Evolutionary conservation across 2,113 vertebrate genomes (phyloP), one percentile per base, ranked within the genome.

Genomic region (Engraulis encrasicolus): DNA sequence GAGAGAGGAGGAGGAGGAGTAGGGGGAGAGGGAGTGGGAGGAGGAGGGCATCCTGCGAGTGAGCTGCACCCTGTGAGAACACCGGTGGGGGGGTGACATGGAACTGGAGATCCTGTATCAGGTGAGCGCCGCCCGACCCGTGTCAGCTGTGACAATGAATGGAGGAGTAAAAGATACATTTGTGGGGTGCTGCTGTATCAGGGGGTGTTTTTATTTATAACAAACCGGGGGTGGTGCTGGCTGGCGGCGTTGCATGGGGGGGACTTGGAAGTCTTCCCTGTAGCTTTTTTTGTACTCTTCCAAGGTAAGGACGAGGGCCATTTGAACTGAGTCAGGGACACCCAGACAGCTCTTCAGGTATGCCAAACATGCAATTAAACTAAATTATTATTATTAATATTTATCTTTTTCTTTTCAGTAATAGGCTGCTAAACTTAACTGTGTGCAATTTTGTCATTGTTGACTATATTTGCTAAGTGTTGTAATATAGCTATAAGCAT

Each of bases 101-200:
- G 66, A 74, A 74, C 66, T 31, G 66, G 66, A 74, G 66, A 74
- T 74, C 66, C 66, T 74, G 66, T 74, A 74, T 74, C 66, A 74
- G 66, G 66, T 74, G 66, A 74, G 66, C 66, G 14, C 31, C 66
- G 66, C 66, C 66, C 23, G 66, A 74, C 66, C 66, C 34, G 66
- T 74, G 66, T 74, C 66, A 74, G 27, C 66, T 31, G 66, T 31
- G 27, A 74, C 66, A 74, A 74, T 74, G 66, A 74, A 74, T 74
- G 66, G 66, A 74, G 66, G 66, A 74, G 66, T 74, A 74, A 74
- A 74, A 74, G 66, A 17, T 15, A 74, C 66, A 74, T 74, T 74
- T 74, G 23, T 74, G 66, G 66, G 31, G 66, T 27, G 15, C 66
- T 27, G 15, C 66, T 74, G 66, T 34, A 74, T 74, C 66, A 12